These are phyloP conservation scores for Agrotis clavis DNA, from an alignment of 2,888 invertebrate species.

Conservation along the genomic window DNA sequence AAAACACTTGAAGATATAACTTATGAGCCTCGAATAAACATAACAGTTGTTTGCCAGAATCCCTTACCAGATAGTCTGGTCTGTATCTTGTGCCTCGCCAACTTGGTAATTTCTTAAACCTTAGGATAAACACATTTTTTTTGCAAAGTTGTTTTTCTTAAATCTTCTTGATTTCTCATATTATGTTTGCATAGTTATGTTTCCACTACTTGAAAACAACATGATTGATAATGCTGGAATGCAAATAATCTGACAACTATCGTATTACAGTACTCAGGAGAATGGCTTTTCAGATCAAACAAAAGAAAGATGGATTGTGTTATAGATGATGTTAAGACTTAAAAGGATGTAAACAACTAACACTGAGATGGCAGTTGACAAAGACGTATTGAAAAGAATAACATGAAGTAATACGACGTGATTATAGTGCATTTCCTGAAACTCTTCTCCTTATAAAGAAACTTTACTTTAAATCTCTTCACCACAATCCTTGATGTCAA, in stretches of 20 bases:
- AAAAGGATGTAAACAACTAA: not conserved
- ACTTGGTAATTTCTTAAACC: not conserved
- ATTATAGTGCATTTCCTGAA: too few relatives aligned
- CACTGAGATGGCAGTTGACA: not conserved
- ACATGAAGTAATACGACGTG: too few relatives aligned
- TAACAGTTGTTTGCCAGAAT: too few relatives aligned
- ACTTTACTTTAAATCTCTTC: too few relatives aligned
- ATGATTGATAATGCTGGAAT: not conserved
- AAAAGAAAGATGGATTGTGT: not conserved
- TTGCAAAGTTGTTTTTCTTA: not conserved
- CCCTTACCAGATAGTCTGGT: too few relatives aligned
- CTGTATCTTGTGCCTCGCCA: too few relatives aligned
- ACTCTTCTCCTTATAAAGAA: too few relatives aligned
- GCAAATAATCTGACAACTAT: not conserved
- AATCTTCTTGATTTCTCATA: too few relatives aligned
- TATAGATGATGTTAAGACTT: not conserved
- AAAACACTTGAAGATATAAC: too few relatives aligned
- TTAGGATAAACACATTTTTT: not conserved
- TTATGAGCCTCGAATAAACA: too few relatives aligned
- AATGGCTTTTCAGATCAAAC: not conserved
- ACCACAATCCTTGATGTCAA: too few relatives aligned
- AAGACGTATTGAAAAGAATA: not conserved
- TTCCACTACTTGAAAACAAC: not conserved
- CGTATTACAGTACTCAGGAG: not conserved
- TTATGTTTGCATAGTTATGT: too few relatives aligned